A percentile compares a stretch with the other conserved stretches of the same genome.
phyloP scores from a whole-genome alignment of 2,113 vertebrate species.

The Rhabdomys dilectus region DNA sequence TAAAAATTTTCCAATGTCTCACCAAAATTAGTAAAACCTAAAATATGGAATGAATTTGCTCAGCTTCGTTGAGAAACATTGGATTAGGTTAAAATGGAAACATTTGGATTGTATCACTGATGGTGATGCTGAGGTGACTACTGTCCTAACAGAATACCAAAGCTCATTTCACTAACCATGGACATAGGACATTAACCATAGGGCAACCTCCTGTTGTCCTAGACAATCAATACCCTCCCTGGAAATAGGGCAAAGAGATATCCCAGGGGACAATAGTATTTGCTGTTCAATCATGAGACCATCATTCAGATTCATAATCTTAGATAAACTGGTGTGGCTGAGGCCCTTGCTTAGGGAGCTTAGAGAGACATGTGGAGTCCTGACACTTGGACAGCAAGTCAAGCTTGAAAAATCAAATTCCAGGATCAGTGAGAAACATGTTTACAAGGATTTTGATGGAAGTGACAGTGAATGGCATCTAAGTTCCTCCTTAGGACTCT shows the following conservation, averaged over 20 bases:
- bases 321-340: neutral
- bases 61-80: neutral
- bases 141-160: neutral
- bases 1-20: neutral
- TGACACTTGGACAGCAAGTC: neutral
- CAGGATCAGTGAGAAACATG: neutral
- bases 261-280: neutral
- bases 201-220: neutral
- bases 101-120: neutral
- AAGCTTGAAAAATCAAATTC: neutral
- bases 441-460: neutral
- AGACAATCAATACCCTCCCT: neutral
- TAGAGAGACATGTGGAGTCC: neutral
- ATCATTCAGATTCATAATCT: neutral
- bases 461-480: neutral
- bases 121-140: neutral
- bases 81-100: neutral
- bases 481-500: neutral
- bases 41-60: neutral
- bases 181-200: no score
- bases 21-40: neutral
- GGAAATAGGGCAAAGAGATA: neutral
- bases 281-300: neutral
- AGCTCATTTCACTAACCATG: neutral
- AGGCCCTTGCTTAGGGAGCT: neutral